Base-by-base conservation (phyloP, 2,113 vertebrate species). In the Aix galericulata region DNA sequence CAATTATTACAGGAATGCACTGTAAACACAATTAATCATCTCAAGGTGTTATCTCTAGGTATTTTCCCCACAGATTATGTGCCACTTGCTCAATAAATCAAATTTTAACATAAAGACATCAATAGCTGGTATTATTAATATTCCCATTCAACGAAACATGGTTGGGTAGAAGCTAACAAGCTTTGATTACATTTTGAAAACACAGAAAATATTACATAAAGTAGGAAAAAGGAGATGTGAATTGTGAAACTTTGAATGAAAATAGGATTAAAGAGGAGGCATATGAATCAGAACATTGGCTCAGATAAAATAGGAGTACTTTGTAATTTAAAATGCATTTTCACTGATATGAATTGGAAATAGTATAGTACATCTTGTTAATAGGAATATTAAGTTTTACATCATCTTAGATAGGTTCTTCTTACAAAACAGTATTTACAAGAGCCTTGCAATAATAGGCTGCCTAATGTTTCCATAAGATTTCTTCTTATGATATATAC, bases 1-100 rank as follows among this genome's bases (percentile, higher is more conserved):
- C 85, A 97, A 97, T 97, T 97, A 97, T 95, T 97, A 95, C 92
- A 97, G 86, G 87, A 96, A 96, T 96, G 90, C 94, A 93, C 94
- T 91, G 91, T 96, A 96, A 97, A 96, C 94, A 97, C 93, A 96
- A 97, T 97, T 96, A 97, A 97, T 97, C 93, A 96, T 97, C 88
- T 93, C 95, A 96, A 96, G 95, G 88, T 95, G 95, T 97, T 97
- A 97, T 96, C 96, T 96, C 90, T 93, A 97, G 96, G 97, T 96
- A 97, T 97, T 97, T 96, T 91, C 82, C 82, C 88, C 82, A 93
- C 94, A 93, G 80, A 96, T 96, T 96, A 95, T 89, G 84, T 97
- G 90, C 90, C 92, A 91, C 91, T 95, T 90, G 94, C 82, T 93
- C 76, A 90, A 96, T 96, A 93, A 96, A 96, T 97, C 89, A 97